Evolutionary conservation across 2,113 vertebrate genomes (phyloP).

Genomic region (Pelodiscus sinensis): DNA sequence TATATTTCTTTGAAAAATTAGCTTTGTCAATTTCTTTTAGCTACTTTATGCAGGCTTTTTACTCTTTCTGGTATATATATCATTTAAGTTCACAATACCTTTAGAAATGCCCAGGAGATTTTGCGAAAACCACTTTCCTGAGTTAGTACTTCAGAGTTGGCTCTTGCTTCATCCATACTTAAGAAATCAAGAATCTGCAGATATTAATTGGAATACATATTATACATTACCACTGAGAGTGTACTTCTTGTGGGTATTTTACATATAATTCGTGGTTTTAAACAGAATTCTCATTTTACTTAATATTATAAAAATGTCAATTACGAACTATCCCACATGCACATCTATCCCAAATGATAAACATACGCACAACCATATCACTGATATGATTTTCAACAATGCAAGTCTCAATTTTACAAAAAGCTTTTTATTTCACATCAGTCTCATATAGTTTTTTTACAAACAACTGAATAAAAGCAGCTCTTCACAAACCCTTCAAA

Average conservation of each 20-base stretch:
- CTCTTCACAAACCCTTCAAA: background rate
- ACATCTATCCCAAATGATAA: background rate
- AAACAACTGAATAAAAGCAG: background rate
- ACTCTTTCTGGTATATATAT: background rate
- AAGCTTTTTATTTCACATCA: background rate
- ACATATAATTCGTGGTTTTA: background rate
- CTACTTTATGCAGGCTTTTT: background rate
- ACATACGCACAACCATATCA: background rate
- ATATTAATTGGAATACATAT: slow-evolving; percentile 17
- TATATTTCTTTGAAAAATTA: background rate
- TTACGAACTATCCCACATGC: background rate
- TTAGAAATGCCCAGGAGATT: slow-evolving; percentile 97
- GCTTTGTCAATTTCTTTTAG: background rate
- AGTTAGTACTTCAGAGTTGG: slow-evolving; percentile 76
- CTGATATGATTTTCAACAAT: background rate
- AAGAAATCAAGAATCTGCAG: slow-evolving; percentile 92
- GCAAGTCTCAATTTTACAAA: background rate
- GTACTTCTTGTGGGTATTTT: background rate
- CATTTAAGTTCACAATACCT: slow-evolving; percentile 79
- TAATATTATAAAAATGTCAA: background rate
- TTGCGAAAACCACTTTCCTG: slow-evolving; percentile 88
- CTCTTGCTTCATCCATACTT: slow-evolving; percentile 85
- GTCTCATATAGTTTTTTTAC: accelerated
- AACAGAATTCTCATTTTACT: background rate
- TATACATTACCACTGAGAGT: background rate